phyloP scores from a whole-genome alignment of 2,797 vertebrate genomes.

The Rhyacichthys aspro region DNA sequence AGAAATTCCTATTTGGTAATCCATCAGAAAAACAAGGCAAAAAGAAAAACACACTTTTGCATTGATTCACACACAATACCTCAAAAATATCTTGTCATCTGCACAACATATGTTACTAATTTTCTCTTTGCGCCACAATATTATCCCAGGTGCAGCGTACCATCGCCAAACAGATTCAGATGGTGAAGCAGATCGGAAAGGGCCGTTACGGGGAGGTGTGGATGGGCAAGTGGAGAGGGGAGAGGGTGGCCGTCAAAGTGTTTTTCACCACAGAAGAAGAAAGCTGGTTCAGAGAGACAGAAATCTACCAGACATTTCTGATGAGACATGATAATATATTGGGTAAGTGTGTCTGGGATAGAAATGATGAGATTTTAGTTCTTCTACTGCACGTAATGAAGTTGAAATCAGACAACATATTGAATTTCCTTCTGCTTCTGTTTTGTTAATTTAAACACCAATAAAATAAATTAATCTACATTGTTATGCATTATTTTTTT shows the following conservation, averaged over 20 bases:
- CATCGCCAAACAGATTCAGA: conserved; percentile 98
- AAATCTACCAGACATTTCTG: conserved; percentile 97
- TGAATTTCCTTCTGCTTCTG: not conserved
- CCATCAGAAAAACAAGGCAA: no score
- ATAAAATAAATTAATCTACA: not conserved
- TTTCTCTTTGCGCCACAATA: no score
- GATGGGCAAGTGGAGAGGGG: conserved; percentile 96
- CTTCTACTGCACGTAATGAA: not conserved
- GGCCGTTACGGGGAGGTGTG: conserved; percentile 96
- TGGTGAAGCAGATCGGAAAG: conserved; percentile 98
- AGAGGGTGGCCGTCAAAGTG: conserved; percentile 96
- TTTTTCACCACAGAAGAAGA: conserved; percentile 98
- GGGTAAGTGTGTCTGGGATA: conserved; percentile 74
- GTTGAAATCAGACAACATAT: no score
- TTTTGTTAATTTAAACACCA: not conserved
- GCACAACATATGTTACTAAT: not conserved
- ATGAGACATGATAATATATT: conserved; percentile 98
- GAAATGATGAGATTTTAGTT: no score
- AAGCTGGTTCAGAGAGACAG: conserved; percentile 98
- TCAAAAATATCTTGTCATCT: not conserved
- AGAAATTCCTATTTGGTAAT: no score
- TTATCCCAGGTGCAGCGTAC: conserved; percentile 91
- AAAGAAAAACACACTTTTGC: no score
- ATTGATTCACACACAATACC: no score
- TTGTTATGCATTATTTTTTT: not conserved